Conservation (phyloP, 2,113 vertebrate species). For the Eidolon helvum region DNA sequence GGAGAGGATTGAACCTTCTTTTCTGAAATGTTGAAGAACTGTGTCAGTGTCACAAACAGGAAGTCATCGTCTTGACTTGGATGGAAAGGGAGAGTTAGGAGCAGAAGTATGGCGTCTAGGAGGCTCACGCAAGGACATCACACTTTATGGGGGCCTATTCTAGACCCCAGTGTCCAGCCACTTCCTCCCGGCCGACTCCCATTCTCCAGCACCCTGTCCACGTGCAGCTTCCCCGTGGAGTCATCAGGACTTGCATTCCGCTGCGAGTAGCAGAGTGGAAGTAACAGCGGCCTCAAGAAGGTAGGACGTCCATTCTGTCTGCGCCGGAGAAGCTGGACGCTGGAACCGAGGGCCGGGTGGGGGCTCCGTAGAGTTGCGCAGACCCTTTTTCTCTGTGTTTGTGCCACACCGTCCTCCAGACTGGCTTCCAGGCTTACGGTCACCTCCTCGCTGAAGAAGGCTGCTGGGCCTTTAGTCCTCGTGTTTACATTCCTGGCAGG, state of each 20-base stretch:
- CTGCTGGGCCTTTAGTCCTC: background rate
- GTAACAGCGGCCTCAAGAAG: background rate
- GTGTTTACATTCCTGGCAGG: background rate
- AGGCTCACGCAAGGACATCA: background rate
- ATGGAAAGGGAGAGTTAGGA: background rate
- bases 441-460: background rate
- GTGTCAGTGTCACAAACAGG: background rate
- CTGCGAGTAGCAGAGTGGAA: background rate
- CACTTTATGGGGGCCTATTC: background rate
- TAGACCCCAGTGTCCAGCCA: too few species aligned
- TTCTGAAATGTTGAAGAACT: background rate
- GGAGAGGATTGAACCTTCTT: background rate
- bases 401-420: rapidly evolving
- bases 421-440: background rate
- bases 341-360: background rate
- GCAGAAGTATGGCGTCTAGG: background rate
- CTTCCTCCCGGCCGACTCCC: background rate
- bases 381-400: background rate
- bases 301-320: background rate
- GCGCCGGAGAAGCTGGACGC: background rate
- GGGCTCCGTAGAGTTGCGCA: background rate
- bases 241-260: background rate
- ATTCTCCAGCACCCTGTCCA: background rate
- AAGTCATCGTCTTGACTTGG: background rate
- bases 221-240: background rate